phyloP scores from a whole-genome alignment of 2,113 vertebrate genomes.

The Muntiacus muntjak region DNA sequence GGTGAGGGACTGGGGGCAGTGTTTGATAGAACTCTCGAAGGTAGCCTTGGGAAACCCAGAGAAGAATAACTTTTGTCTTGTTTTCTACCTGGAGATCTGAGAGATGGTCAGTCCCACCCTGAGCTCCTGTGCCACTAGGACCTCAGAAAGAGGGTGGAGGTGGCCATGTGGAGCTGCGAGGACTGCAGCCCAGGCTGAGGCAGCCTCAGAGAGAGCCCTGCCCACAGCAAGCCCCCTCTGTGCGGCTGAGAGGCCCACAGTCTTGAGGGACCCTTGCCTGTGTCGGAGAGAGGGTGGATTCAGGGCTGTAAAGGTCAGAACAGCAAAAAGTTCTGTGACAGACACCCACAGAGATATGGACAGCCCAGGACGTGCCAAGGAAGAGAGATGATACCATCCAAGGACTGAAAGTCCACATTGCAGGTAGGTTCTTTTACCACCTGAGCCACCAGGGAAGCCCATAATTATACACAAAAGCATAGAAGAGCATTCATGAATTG shows the following conservation, averaged over 20 bases:
- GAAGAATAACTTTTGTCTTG: not conserved
- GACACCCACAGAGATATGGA: not conserved
- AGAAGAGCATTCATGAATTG: not conserved
- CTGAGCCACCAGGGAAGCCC: not conserved
- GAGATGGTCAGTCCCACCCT: not conserved
- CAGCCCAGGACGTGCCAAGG: not conserved
- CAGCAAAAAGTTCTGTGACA: not conserved
- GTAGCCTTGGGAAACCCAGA: not conserved
- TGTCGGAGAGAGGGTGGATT: not conserved
- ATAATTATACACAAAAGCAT: not conserved
- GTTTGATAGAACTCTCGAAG: not conserved
- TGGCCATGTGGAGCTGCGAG: too few species aligned
- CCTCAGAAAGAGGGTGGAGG: not conserved
- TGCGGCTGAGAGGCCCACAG: rapidly evolving
- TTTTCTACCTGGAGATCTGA: not conserved
- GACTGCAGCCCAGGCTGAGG: too few species aligned
- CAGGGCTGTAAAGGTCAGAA: not conserved
- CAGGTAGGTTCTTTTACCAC: not conserved
- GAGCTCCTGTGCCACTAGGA: not conserved
- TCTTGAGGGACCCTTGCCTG: not conserved
- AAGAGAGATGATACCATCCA: not conserved
- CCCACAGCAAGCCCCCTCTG: not conserved
- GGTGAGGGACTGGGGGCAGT: not conserved
- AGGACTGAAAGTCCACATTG: not conserved
- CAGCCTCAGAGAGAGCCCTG: rapidly evolving